Base-by-base conservation (phyloP, 2,113 vertebrate species). In the Phrynocephalus versicolor region DNA sequence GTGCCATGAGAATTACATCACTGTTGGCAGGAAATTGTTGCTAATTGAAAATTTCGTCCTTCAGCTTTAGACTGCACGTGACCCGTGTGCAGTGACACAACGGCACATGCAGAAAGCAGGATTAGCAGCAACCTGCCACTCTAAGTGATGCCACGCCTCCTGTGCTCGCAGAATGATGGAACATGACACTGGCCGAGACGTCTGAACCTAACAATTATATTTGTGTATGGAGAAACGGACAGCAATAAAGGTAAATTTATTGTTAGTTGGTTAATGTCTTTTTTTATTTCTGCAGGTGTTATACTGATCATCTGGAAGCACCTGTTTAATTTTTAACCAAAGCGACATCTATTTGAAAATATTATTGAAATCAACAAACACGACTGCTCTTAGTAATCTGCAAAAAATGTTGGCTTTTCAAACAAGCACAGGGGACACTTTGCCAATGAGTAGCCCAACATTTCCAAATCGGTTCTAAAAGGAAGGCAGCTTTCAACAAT, bases 401-500 rank as follows among this genome's bases (percentile, higher is more conserved):
- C 41, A 64, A 83, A 45, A 3, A 16, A 83, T 55, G 23, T 6
- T 57, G n/a, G 14, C 23, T n/a, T 9, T 73, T 7, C 16, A 80
- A 65, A 89, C 57, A 71, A 0, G 84, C 55, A 15, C 45, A 6
- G 45, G n/a, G 45, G 5, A 51, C 45, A 51, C 60, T 62, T 62
- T 84, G 73, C 85, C 9, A 35, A 70, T 41, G 45, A 71, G 81
- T 55, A 86, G 77, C 21, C 1, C 41, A 84, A 70, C 0, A 1
- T 9, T 37, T 74, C 25, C 69, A 91, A 84, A 89, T 57, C 60
- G 58, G 41, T 37, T 84, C 84, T 23, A 19, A 83, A 88, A 57
- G 73, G 88, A 83, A 90, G 21, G 85, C 79, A 64, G 69, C 81
- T 85, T n/a, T 57, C 33, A 78, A 1, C 3, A 55, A 83, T 88